Percentiles rank a stretch among this genome's conserved stretches.
Conservation (phyloP, 1,140 invertebrate species). For the Ceratina australensis region DNA sequence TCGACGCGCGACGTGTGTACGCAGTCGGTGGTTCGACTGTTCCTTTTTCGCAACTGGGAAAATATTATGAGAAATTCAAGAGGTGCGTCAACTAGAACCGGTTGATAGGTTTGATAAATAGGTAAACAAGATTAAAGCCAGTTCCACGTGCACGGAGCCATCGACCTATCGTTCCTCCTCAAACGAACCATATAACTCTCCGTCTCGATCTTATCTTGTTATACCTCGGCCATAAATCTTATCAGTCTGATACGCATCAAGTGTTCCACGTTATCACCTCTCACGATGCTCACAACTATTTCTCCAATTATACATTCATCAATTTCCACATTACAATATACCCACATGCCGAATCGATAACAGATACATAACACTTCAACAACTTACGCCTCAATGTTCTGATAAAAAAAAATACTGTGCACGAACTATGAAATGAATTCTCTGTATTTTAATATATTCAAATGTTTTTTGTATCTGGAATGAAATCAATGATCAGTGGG, state of each 20-base stretch:
- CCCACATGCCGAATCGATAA: neutral
- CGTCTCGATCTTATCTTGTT: conserved; percentile 17
- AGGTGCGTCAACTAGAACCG: neutral
- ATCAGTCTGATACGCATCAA: conserved; percentile 4
- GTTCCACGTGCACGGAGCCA: conserved; percentile 30
- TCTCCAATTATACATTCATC: too few species aligned
- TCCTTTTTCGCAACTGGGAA: too few species aligned
- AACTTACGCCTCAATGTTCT: neutral
- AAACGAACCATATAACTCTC: neutral
- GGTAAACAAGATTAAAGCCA: conserved; percentile 29
- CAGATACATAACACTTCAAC: neutral
- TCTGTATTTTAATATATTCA: too few species aligned
- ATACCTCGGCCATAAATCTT: conserved; percentile 1
- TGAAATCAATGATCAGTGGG: too few species aligned
- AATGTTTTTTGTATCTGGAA: too few species aligned
- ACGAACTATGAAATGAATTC: too few species aligned
- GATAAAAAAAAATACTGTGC: too few species aligned
- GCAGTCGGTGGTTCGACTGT: too few species aligned
- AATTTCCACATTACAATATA: too few species aligned
- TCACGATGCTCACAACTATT: too few species aligned
- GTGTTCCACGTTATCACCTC: neutral
- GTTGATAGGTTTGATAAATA: conserved; percentile 5
- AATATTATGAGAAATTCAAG: neutral
- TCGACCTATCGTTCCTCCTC: conserved; percentile 19
- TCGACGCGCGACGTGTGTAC: too few species aligned